These are phyloP conservation scores for Actias luna DNA, from an alignment of 2,888 invertebrate genomes.

Conservation along the genomic window DNA sequence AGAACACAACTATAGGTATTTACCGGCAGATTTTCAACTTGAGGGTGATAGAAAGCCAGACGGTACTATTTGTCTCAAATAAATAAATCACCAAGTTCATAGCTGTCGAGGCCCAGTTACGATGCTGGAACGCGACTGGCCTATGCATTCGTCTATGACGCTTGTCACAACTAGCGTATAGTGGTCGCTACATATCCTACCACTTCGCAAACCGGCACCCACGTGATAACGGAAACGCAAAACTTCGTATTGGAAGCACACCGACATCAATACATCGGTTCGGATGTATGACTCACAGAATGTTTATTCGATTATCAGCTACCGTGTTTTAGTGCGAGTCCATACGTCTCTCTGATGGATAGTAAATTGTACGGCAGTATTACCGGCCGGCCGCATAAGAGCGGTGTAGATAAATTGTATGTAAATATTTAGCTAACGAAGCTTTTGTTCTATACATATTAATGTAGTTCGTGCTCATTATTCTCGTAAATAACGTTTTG, in stretches of 20 bases:
- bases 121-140: too few relatives aligned
- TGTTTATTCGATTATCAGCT: slow-evolving; percentile 65
- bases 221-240: slow-evolving; percentile 32
- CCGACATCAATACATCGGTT: slow-evolving; percentile 35
- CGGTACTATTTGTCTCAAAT: too few relatives aligned
- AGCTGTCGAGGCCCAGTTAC: too few relatives aligned
- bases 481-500: neutral
- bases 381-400: slow-evolving; percentile 8
- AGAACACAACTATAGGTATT: too few relatives aligned
- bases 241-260: slow-evolving; percentile 31
- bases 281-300: slow-evolving; percentile 55
- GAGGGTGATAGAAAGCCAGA: too few relatives aligned
- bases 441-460: slow-evolving; percentile 6
- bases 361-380: slow-evolving; percentile 31
- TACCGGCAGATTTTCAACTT: too few relatives aligned
- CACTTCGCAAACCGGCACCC: neutral
- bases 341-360: slow-evolving; percentile 45
- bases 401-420: slow-evolving; percentile 7
- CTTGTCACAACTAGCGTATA: too few relatives aligned
- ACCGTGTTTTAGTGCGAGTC: slow-evolving; percentile 47
- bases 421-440: slow-evolving; percentile 12
- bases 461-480: slow-evolving; percentile 5
- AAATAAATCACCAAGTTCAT: too few relatives aligned
- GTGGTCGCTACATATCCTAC: too few relatives aligned
- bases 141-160: too few relatives aligned